Percentiles rank a stretch among this genome's conserved stretches.
Evolutionary conservation across 2,888 invertebrate species (phyloP).

Genomic region (Cantharis rufa): DNA sequence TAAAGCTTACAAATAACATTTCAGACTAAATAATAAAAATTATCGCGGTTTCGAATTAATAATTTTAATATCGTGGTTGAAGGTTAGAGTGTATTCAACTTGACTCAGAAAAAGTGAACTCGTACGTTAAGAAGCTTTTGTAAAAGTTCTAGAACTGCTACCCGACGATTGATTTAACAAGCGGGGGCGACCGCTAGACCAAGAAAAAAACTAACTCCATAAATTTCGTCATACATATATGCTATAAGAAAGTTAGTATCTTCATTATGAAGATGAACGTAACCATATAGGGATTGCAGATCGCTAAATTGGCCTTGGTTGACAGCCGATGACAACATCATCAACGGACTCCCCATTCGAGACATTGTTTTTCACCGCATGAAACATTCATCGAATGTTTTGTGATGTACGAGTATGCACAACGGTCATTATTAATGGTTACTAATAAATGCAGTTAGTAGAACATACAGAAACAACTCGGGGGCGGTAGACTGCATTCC

Average conservation of each 20-base stretch:
- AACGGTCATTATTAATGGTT: conserved; percentile 44
- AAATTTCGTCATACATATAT: conserved; percentile 53
- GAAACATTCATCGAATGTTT: conserved; percentile 50
- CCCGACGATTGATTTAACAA: conserved; percentile 40
- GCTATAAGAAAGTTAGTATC: conserved; percentile 53
- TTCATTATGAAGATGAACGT: conserved; percentile 55
- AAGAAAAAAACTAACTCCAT: conserved; percentile 52
- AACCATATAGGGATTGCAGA: conserved; percentile 52
- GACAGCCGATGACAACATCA: conserved; percentile 57
- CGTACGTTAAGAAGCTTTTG: conserved; percentile 4
- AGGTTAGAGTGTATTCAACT: conserved; percentile 11
- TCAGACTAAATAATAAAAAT: background rate
- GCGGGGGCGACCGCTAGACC: conserved; percentile 47
- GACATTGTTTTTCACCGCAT: conserved; percentile 52
- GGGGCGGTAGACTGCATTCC: conserved; percentile 43
- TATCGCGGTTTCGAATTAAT: background rate
- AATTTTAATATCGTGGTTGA: background rate
- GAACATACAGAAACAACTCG: conserved; percentile 40
- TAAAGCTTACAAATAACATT: background rate
- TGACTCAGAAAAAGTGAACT: conserved; percentile 10
- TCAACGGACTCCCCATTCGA: conserved; percentile 51
- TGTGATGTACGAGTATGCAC: conserved; percentile 40
- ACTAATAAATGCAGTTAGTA: conserved; percentile 45
- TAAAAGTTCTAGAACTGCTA: conserved; percentile 7
- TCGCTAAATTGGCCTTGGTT: conserved; percentile 52